Evolutionary conservation across 1,140 invertebrate species (phyloP), one percentile per base, ranked within the genome.

Genomic region (Lucilia cuprina): DNA sequence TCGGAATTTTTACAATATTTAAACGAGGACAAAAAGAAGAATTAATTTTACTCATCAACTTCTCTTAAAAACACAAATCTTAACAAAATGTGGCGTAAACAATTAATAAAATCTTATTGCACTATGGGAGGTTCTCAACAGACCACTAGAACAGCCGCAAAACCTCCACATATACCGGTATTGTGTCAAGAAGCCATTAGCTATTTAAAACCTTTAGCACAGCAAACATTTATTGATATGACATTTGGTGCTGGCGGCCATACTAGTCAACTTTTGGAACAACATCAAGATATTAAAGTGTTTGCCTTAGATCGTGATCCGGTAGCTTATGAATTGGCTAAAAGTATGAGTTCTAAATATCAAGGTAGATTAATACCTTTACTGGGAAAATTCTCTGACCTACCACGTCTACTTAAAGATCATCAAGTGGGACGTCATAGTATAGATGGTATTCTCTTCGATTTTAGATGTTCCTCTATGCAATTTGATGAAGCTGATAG

Each of bases 181-280:
- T 94, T 96, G 93, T 90, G 92, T 70, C 91, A 94, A 83, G 94
- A 96, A 92, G 94, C 95, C 0, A 87, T 96, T 83, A 89, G 94
- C 83, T 94, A 94, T 87, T 89, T 97, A 35, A 93, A 95, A 83
- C 94, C 94, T 2, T 86, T 91, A 83, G 91, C 93, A 65, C 91
- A 93, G 84, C 93, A 95, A 85, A 89, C 92, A 19, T 94, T 95
- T 84, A 92, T 98, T 75, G 97, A 98, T 88, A 97, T 97, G 96
- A 99, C 98, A 35, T 99, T 98, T 93, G 98, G 98, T 70, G 95
- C 95, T 83, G 98, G 98, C 34, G 97, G 97, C n/a, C 98, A 99
- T 91, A 93, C 95, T 85, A 91, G 92, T 85, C 91, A 92, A 17
- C 92, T 94, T 75, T 88, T 96, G 25, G 93, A 95, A 87, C 91